Evolutionary conservation across 2,113 vertebrate genomes (phyloP).

Genomic region (Suncus etruscus): DNA sequence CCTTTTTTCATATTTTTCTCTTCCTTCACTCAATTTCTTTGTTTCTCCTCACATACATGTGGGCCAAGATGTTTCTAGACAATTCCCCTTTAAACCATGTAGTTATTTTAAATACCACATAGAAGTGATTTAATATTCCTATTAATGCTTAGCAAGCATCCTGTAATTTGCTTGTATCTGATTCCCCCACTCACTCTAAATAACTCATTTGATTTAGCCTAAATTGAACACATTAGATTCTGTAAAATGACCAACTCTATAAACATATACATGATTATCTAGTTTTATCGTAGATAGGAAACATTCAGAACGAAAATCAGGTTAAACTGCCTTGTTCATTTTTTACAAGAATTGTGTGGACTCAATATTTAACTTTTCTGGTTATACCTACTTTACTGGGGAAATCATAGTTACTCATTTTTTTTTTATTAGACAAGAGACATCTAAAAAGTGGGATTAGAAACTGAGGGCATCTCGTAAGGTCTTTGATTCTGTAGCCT

Average conservation of each 20-base stretch:
- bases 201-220: neutral
- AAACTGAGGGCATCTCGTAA: constrained; percentile 66
- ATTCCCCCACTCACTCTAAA: neutral
- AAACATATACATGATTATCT: neutral
- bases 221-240: neutral
- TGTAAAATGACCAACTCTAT: constrained; percentile 12
- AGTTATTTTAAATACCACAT: too few species aligned
- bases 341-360: neutral
- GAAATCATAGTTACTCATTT: constrained; percentile 23
- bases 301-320: neutral
- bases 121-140: too few species aligned
- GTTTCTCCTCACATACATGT: too few species aligned
- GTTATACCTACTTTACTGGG: neutral
- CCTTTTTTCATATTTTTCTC: too few species aligned
- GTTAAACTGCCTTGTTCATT: neutral
- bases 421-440: constrained; percentile 50
- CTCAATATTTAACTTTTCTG: constrained; percentile 34
- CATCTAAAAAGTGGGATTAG: neutral
- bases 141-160: neutral
- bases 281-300: neutral
- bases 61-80: too few species aligned
- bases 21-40: too few species aligned
- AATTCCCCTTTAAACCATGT: too few species aligned
- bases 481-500: constrained; percentile 52
- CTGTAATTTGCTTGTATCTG: neutral